Percentiles rank a stretch among this genome's conserved stretches.
Evolutionary conservation across 2,113 vertebrate species (phyloP).

Genomic region (Myodes glareolus): DNA sequence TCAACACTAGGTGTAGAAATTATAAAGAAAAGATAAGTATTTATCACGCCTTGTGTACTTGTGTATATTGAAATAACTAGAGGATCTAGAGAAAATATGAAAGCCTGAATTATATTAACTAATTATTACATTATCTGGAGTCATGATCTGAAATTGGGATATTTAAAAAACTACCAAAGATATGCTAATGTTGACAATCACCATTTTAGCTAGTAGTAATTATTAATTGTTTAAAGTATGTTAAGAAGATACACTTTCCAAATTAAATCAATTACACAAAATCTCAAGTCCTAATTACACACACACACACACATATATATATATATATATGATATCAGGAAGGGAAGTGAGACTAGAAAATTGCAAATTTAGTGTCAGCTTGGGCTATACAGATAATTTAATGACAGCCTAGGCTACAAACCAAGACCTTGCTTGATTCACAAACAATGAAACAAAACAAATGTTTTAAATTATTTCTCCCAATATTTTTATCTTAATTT

Average conservation of each 20-base stretch:
- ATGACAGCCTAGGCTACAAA: neutral
- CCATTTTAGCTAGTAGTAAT: constrained; percentile 12
- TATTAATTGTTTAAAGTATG: neutral
- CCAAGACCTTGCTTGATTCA: neutral
- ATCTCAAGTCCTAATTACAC: neutral
- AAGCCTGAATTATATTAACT: neutral
- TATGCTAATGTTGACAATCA: neutral
- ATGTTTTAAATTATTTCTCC: neutral
- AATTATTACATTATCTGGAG: neutral
- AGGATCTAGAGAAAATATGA: neutral
- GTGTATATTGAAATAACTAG: neutral
- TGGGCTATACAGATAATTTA: neutral
- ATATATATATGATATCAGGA: neutral
- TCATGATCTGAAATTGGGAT: neutral
- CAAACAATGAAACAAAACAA: neutral
- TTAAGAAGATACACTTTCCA: constrained; percentile 26
- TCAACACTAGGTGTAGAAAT: neutral
- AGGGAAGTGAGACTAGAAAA: neutral
- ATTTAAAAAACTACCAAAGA: constrained; percentile 14
- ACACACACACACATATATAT: neutral
- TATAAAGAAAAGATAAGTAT: constrained; percentile 26
- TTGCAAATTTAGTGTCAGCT: neutral
- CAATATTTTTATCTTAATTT: neutral
- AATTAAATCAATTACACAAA: constrained; percentile 45
- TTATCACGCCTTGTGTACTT: neutral